These are phyloP conservation scores for Orientallactaga bullata DNA, from an alignment of 2,113 vertebrate species.

Conservation along the genomic window DNA sequence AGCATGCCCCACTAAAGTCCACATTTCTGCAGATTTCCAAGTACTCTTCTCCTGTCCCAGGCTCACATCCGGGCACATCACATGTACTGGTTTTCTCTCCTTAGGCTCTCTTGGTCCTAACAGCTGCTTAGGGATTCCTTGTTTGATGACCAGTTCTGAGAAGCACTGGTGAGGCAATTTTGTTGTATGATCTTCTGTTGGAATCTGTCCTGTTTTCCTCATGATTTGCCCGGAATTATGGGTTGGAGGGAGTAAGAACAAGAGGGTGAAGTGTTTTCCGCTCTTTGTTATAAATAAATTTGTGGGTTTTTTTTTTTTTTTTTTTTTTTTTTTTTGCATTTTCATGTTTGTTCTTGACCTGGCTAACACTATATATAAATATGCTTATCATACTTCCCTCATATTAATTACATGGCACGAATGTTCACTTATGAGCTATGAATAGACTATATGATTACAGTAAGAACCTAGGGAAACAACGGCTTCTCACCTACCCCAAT, in stretches of 20 bases:
- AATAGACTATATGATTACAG: not conserved
- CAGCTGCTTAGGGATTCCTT: not conserved
- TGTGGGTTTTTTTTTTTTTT: slow-evolving; percentile 42
- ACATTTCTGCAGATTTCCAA: not conserved
- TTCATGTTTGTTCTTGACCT: not conserved
- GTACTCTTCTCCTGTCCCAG: not conserved
- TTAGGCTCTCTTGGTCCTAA: not conserved
- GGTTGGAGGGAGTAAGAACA: not conserved
- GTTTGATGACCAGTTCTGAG: not conserved
- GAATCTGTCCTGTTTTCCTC: not conserved
- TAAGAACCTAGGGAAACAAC: not conserved
- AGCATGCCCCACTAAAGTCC: not conserved
- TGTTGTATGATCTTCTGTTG: not conserved
- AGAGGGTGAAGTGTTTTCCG: not conserved
- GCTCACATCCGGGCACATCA: not conserved
- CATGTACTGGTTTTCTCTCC: not conserved
- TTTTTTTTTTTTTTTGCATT: slow-evolving; percentile 15
- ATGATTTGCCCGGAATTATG: not conserved
- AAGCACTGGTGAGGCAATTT: not conserved
- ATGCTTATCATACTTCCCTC: not conserved
- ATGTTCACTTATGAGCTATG: slow-evolving; percentile 18
- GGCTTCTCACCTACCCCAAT: not conserved
- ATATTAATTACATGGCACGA: not conserved
- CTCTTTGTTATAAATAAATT: not conserved
- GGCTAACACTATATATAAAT: not conserved